Conservation (phyloP, 2,888 invertebrate genomes). For the Leptothorax acervorum region DNA sequence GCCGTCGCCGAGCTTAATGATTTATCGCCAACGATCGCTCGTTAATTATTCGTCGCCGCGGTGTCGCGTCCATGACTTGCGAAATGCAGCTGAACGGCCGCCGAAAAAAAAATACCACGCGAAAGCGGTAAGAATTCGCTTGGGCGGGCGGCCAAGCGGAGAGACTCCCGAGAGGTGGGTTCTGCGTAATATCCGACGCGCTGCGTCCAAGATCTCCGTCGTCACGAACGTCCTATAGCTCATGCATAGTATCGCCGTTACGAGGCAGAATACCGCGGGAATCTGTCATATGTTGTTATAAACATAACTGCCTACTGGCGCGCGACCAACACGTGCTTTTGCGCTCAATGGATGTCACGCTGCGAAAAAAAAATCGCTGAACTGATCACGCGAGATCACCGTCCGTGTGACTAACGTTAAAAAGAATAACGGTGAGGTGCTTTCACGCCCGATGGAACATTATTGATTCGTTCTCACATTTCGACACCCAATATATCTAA, state of each 20-base stretch:
- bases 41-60: conserved; percentile 43
- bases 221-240: conserved; percentile 50
- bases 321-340: conserved; percentile 81
- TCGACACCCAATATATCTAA: background rate
- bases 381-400: conserved; percentile 1
- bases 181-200: conserved; percentile 59
- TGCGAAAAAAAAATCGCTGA: conserved; percentile 48
- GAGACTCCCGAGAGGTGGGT: conserved; percentile 25
- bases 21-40: conserved; percentile 47
- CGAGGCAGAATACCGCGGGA: conserved; percentile 71
- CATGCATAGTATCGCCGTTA: conserved; percentile 71
- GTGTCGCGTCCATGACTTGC: conserved; percentile 16
- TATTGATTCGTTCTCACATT: background rate
- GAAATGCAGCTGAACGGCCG: conserved; percentile 40
- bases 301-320: conserved; percentile 79
- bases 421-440: background rate
- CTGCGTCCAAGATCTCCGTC: conserved; percentile 63
- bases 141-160: conserved; percentile 66
- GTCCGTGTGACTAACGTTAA: background rate
- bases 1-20: conserved; percentile 28
- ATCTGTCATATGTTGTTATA: conserved; percentile 75
- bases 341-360: conserved; percentile 72
- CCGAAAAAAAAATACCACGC: conserved; percentile 47
- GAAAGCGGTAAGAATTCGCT: conserved; percentile 52
- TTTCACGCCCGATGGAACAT: background rate